A percentile compares a stretch with the other conserved stretches of the same genome.
Evolutionary conservation across 2,797 vertebrate species (phyloP).

Genomic region (Urophycis tenuis): DNA sequence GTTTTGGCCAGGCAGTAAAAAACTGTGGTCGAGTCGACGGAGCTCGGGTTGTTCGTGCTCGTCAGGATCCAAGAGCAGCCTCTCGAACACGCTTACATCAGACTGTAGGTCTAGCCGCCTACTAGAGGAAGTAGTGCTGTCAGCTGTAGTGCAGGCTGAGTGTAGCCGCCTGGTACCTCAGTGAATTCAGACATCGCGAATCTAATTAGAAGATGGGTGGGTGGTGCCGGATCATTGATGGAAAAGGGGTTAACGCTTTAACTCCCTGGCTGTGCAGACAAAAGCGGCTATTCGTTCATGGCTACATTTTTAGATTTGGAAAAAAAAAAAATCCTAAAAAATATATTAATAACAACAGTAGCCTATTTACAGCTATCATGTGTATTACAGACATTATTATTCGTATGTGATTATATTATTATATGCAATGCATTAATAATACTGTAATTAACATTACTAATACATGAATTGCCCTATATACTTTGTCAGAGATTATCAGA

Average conservation of each 20-base stretch:
- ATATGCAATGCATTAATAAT: not conserved
- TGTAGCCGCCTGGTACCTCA: slow-evolving; percentile 27
- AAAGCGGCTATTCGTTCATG: not conserved
- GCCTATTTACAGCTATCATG: not conserved
- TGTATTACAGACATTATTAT: not conserved
- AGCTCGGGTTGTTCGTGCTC: slow-evolving; percentile 32
- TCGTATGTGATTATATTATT: not conserved
- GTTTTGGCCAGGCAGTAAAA: slow-evolving; percentile 24
- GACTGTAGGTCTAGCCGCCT: not conserved
- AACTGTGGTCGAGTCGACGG: slow-evolving; percentile 43
- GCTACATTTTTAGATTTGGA: not conserved
- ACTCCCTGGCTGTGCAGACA: not conserved
- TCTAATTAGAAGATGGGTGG: slow-evolving; percentile 55
- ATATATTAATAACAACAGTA: not conserved
- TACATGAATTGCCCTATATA: not conserved
- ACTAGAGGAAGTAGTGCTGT: slow-evolving; percentile 3
- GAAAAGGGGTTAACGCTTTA: slow-evolving; percentile 45
- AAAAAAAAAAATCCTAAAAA: not conserved
- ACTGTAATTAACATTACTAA: not conserved
- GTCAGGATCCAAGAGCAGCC: slow-evolving; percentile 29
- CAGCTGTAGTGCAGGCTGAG: slow-evolving; percentile 14
- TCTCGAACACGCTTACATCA: not conserved
- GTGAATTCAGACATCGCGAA: slow-evolving; percentile 28
- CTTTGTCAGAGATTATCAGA: not conserved
- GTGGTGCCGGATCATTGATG: slow-evolving; percentile 52